Conservation (phyloP, 2,888 invertebrate genomes). For the Mythimna vitellina region DNA sequence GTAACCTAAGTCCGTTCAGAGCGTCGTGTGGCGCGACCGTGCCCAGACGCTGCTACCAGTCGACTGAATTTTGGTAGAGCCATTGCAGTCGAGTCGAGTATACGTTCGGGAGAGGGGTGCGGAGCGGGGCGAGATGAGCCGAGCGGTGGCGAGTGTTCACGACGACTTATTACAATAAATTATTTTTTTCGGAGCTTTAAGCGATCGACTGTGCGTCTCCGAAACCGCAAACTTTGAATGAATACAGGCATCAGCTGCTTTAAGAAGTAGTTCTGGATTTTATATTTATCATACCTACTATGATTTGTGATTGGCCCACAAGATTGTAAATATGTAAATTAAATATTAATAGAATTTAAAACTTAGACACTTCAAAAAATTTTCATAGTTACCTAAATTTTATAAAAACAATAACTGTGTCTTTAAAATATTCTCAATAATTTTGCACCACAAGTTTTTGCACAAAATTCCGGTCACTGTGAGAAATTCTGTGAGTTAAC, state of each 20-base stretch:
- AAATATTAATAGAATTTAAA: neutral
- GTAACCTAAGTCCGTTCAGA: constrained; percentile 82
- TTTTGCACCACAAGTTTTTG: constrained; percentile 49
- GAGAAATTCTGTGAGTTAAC: constrained; percentile 63
- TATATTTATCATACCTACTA: constrained; percentile 38
- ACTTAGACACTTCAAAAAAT: neutral
- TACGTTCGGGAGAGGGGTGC: constrained; percentile 80
- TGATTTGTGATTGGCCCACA: constrained; percentile 9
- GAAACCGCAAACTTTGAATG: constrained; percentile 83
- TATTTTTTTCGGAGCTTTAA: constrained; percentile 87
- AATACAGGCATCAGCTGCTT: constrained; percentile 79
- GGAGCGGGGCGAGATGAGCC: constrained; percentile 84
- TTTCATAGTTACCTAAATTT: neutral
- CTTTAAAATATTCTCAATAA: constrained; percentile 23
- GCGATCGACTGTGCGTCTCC: constrained; percentile 82
- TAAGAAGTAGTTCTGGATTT: constrained; percentile 52
- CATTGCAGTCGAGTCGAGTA: constrained; percentile 87
- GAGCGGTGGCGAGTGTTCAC: constrained; percentile 89
- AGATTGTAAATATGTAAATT: neutral
- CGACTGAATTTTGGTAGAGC: constrained; percentile 86
- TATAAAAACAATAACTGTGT: neutral
- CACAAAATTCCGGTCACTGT: constrained; percentile 65
- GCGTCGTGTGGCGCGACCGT: constrained; percentile 88
- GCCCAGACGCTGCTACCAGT: constrained; percentile 86
- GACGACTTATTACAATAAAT: constrained; percentile 90